Base-by-base conservation (phyloP, 2,888 invertebrate genomes). In the Hypsopygia costalis region DNA sequence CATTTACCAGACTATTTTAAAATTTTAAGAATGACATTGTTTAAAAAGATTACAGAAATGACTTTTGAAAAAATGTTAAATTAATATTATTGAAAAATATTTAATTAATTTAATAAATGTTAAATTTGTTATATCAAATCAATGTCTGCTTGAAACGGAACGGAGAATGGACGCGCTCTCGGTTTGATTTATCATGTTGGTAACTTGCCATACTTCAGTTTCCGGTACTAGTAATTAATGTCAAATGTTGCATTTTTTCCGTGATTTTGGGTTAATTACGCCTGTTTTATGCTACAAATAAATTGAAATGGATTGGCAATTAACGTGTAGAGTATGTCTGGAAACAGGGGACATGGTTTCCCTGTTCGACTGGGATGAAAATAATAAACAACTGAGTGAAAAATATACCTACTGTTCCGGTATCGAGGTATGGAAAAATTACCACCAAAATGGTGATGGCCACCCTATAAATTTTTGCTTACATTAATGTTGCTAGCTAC, bases 361-460 rank as follows among this genome's bases (percentile, higher is more conserved):
- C 40, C 68, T 89, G 21, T 89, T 89, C 58, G 89, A 89, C 78
- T 89, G 89, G 85, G 89, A 89, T 53, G 89, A 89, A 81, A 89
- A 88, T 65, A 89, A 89, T 55, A 88, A 89, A 69, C 88, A 89
- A 79, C 83, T 89, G 20, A 73, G 81, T 49, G 87, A 89, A 69
- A 89, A 89, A 67, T 89, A 87, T 62, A 71, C 77, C 10, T 86
- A 66, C 62, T 87, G 88, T 59, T 83, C 86, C 58, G 86, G 88
- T 63, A 76, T 88, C 51, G 79, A 89, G 83, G 89, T 88, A 78
- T 55, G 80, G 64, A 81, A 83, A 81, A 81, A 81, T 76, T 72
- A 72, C 76, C 66, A 75, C 67, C 69, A 83, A 83, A 88, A 89
- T 87, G 86, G 83, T 86, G 80, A 81, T 89, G 89, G 89, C 89